Conservation (phyloP, 2,113 vertebrate species). For the Corvus moneduloides region DNA sequence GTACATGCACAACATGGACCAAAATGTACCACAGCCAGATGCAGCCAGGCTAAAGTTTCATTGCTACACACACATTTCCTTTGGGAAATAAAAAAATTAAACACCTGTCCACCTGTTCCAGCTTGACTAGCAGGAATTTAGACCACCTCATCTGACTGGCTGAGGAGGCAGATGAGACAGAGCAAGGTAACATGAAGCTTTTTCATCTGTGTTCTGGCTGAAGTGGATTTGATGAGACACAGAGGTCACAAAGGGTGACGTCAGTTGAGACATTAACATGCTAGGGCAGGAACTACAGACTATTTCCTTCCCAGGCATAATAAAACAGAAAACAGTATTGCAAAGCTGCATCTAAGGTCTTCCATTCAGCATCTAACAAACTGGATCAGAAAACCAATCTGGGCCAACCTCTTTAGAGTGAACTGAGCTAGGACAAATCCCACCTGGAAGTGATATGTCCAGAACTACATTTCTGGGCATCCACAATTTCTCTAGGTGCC, state of each 20-base stretch:
- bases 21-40: not conserved
- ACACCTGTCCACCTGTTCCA: not conserved
- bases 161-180: not conserved
- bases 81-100: not conserved
- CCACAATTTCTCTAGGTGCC: not conserved
- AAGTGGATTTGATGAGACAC: not conserved
- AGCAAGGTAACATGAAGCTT: not conserved
- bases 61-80: not conserved
- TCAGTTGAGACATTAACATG: not conserved
- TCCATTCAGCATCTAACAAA: not conserved
- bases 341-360: not conserved
- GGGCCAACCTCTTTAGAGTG: not conserved
- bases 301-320: not conserved
- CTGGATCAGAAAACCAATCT: not conserved
- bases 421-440: not conserved
- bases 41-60: not conserved
- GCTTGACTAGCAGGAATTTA: not conserved
- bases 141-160: not conserved
- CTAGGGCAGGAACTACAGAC: not conserved
- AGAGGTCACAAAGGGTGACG: not conserved
- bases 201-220: not conserved
- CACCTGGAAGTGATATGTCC: not conserved
- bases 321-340: not conserved
- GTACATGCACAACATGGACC: not conserved
- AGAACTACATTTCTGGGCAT: not conserved